Conservation (phyloP, 2,113 vertebrate species). For the Cyanoliseus patagonus region DNA sequence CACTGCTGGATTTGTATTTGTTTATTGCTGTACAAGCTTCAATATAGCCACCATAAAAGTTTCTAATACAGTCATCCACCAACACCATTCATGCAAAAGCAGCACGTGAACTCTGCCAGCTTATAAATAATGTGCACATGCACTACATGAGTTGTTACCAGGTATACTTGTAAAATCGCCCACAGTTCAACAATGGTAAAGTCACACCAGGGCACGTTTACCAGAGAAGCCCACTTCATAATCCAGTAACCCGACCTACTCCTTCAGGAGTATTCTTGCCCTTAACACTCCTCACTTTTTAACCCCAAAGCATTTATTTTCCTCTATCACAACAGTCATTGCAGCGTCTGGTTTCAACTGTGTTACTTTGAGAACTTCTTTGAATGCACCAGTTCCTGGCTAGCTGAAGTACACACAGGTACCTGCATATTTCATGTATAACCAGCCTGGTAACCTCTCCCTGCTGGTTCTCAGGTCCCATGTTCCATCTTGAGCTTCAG, state of each 20-base stretch:
- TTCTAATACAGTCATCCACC: neutral
- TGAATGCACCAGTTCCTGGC: neutral
- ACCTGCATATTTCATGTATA: neutral
- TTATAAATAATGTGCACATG: neutral
- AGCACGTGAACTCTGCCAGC: neutral
- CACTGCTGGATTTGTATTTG: neutral
- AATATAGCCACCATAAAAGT: neutral
- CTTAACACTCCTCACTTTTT: fast-evolving
- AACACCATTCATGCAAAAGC: neutral
- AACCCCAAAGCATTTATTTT: neutral
- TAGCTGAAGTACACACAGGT: neutral
- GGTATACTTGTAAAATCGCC: neutral
- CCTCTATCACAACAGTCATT: neutral
- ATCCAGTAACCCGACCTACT: neutral
- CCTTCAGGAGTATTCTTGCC: neutral
- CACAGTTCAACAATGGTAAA: neutral
- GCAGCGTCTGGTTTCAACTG: neutral
- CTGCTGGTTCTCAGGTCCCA: fast-evolving
- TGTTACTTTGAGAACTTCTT: neutral
- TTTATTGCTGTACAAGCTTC: neutral
- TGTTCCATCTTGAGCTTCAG: fast-evolving
- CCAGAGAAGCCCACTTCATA: neutral
- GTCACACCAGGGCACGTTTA: neutral
- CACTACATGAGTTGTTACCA: neutral
- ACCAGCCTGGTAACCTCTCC: neutral